A percentile compares a stretch with the other conserved stretches of the same genome.
phyloP scores from a whole-genome alignment of 2,797 vertebrate genomes.

The Alectoris magna region DNA sequence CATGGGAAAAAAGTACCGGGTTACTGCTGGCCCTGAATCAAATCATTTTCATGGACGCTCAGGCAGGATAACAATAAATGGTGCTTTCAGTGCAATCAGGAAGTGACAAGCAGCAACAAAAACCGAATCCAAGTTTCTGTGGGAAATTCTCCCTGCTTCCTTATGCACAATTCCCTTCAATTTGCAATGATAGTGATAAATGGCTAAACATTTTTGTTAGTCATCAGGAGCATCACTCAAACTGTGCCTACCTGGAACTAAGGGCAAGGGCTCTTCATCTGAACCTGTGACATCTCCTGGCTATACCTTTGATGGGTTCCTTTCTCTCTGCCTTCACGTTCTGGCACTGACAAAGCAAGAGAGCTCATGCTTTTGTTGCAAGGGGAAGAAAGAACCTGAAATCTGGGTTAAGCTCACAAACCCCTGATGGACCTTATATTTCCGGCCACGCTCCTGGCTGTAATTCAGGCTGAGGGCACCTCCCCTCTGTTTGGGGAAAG shows the following conservation, averaged over 20 bases:
- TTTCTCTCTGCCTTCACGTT: neutral
- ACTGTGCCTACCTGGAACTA: neutral
- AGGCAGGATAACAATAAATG: neutral
- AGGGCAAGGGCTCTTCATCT: neutral
- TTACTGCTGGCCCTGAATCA: neutral
- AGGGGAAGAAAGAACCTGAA: neutral
- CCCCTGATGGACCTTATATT: neutral
- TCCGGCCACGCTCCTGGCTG: neutral
- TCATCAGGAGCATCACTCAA: neutral
- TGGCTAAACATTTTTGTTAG: neutral
- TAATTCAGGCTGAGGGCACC: neutral
- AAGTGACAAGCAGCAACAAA: neutral
- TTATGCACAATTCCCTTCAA: neutral
- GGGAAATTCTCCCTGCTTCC: slow-evolving; percentile 13
- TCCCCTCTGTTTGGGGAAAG: neutral
- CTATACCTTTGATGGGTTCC: neutral
- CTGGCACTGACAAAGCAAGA: neutral
- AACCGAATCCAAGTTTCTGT: neutral
- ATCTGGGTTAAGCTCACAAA: neutral
- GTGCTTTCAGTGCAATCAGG: neutral
- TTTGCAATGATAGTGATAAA: neutral
- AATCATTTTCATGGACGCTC: neutral
- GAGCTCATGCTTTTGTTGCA: neutral
- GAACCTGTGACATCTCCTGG: neutral
- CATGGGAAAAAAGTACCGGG: neutral